phyloP scores from a whole-genome alignment of 2,113 vertebrate genomes.

The Ariopsis seemanni region DNA sequence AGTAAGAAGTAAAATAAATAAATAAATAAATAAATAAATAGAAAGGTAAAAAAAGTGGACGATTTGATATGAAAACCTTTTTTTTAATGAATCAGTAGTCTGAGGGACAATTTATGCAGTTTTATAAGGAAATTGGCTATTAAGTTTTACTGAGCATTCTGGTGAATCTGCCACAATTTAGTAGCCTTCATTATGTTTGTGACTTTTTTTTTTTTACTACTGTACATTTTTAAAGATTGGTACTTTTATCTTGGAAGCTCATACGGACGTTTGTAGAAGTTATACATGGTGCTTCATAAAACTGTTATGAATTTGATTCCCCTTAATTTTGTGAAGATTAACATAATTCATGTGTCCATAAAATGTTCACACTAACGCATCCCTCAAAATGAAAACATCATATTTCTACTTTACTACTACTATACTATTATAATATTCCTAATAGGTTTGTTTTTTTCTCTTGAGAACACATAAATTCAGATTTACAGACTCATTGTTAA shows the following conservation, averaged over 20 bases:
- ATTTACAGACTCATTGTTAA: not conserved
- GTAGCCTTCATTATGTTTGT: not conserved
- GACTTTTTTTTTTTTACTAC: not conserved
- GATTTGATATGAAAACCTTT: not conserved
- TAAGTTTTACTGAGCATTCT: not conserved
- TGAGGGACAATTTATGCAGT: not conserved
- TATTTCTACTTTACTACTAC: not conserved
- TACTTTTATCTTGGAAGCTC: not conserved
- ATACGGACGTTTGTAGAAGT: not conserved
- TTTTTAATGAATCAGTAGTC: not conserved
- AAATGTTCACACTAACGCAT: not conserved
- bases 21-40: too few species aligned
- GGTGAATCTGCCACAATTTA: not conserved
- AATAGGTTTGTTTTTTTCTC: not conserved
- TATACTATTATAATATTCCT: not conserved
- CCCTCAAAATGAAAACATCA: not conserved
- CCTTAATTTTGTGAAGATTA: not conserved
- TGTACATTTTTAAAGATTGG: not conserved
- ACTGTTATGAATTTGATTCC: not conserved
- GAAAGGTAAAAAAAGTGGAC: too few species aligned
- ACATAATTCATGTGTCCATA: not conserved
- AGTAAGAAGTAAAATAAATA: not conserved
- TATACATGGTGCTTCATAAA: not conserved
- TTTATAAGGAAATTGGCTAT: not conserved
- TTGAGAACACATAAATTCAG: not conserved